Conservation (phyloP, 2,797 vertebrate genomes). For the Delichon dasypus region DNA sequence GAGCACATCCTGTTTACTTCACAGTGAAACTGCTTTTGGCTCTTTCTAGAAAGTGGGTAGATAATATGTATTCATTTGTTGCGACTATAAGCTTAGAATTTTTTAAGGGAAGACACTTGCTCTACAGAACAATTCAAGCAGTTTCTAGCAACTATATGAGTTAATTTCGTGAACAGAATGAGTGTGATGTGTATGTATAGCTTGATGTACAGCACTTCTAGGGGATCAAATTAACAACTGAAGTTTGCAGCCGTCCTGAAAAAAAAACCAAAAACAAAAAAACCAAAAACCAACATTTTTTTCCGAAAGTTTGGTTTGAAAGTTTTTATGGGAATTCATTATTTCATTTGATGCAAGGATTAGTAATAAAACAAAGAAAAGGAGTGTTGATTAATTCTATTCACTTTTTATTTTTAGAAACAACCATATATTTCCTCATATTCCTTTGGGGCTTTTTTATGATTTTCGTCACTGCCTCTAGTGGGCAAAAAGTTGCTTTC, state of each 20-base stretch:
- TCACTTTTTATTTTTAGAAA: background rate
- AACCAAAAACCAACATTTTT: background rate
- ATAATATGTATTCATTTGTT: background rate
- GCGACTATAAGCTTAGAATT: accelerated
- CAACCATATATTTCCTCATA: background rate
- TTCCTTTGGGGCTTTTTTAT: background rate
- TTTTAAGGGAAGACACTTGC: background rate
- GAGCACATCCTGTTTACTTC: background rate
- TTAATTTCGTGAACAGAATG: background rate
- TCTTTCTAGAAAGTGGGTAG: background rate
- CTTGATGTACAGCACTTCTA: background rate
- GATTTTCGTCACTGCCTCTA: background rate
- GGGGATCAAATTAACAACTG: background rate
- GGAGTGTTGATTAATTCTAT: background rate
- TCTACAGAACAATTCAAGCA: background rate
- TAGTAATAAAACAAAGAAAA: background rate
- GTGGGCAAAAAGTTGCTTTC: background rate
- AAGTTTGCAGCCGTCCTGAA: background rate
- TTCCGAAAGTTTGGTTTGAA: background rate
- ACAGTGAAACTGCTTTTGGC: background rate
- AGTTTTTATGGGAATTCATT: background rate
- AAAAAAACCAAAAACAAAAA: background rate
- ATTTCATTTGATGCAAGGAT: background rate
- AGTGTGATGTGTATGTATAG: background rate
- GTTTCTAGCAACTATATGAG: background rate